phyloP scores from a whole-genome alignment of 2,888 invertebrate species.

The Tolmerus cingulatus region DNA sequence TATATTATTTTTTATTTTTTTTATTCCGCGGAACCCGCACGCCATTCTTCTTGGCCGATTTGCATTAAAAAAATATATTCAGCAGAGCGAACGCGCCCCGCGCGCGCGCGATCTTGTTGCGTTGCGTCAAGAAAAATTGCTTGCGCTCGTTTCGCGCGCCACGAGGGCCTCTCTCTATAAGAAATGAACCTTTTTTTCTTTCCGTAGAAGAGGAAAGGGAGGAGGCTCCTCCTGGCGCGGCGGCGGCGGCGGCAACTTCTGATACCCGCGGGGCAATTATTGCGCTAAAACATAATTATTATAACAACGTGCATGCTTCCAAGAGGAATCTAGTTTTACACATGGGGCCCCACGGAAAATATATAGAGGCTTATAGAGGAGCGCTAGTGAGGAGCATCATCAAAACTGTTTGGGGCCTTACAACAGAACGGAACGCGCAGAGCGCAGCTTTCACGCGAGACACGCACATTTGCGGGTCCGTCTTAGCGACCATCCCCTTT shows the following conservation, averaged over 20 bases:
- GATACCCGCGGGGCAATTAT: conserved; percentile 16
- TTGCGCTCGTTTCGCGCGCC: neutral
- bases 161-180: neutral
- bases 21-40: conserved; percentile 11
- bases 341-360: neutral
- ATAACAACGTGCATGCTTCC: conserved; percentile 31
- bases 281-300: conserved; percentile 22
- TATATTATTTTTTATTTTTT: neutral
- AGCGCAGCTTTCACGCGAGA: neutral
- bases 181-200: neutral
- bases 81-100: neutral
- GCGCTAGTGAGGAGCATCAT: neutral
- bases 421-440: neutral
- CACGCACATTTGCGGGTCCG: neutral
- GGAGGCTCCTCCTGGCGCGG: neutral
- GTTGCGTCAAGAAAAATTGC: conserved; percentile 5
- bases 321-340: conserved; percentile 31
- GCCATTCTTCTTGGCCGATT: neutral
- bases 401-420: neutral
- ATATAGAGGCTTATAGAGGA: neutral
- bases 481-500: too few relatives aligned
- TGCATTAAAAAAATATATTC: conserved; percentile 8
- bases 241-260: neutral
- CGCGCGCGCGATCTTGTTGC: neutral
- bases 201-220: neutral